These are phyloP conservation scores for Acrobasis consociella DNA, from an alignment of 2,888 invertebrate species.

Conservation along the genomic window DNA sequence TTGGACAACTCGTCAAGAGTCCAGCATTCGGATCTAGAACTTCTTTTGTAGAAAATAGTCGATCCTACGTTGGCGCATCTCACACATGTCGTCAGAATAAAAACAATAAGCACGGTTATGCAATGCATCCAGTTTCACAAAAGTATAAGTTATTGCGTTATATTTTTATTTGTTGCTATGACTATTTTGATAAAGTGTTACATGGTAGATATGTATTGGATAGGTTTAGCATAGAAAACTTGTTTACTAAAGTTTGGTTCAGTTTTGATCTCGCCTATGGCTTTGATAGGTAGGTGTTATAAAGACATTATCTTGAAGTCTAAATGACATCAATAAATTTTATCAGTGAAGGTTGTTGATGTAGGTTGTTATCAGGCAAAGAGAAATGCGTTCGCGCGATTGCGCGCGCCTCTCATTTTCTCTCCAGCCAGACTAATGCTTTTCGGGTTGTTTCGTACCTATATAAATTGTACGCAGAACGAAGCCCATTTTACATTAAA, in stretches of 20 bases:
- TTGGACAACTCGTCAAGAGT: slow-evolving; percentile 59
- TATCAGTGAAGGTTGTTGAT: neutral
- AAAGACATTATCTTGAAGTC: neutral
- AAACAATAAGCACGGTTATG: slow-evolving; percentile 12
- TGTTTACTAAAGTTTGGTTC: slow-evolving; percentile 1
- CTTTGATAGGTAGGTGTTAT: slow-evolving; percentile 7
- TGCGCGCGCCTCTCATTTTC: too few species aligned
- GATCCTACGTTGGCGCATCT: slow-evolving; percentile 54
- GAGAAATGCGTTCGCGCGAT: too few species aligned
- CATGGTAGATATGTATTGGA: too few species aligned
- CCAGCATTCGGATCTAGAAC: slow-evolving; percentile 56
- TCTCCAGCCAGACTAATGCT: too few species aligned
- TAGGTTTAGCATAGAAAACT: neutral
- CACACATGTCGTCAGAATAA: slow-evolving; percentile 11
- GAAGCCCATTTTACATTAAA: too few species aligned
- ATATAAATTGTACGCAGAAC: too few species aligned
- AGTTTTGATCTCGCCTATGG: too few species aligned
- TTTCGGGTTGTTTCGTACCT: too few species aligned
- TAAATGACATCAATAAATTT: neutral
- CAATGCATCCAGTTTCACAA: slow-evolving; percentile 11
- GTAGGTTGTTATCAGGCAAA: neutral
- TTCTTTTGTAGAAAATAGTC: slow-evolving; percentile 56
- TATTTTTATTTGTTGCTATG: too few species aligned
- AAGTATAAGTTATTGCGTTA: neutral
- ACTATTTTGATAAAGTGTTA: too few species aligned